Evolutionary conservation across 2,113 vertebrate species (phyloP).

Genomic region (Dolichallabes microphthalmus): DNA sequence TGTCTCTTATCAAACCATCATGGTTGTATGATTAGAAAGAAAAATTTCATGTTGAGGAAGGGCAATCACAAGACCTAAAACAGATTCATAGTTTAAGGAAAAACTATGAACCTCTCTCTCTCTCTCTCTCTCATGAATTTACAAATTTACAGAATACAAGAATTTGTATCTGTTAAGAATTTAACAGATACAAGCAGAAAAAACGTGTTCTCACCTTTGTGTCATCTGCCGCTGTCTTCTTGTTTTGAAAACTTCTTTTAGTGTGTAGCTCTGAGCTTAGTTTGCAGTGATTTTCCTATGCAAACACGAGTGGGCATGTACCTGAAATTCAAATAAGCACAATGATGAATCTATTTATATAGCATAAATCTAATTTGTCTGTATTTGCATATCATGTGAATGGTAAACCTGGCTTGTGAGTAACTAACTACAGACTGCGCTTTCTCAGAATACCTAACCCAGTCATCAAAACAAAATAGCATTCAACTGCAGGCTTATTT

Average conservation of each 20-base stretch:
- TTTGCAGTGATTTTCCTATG: slow-evolving; percentile 73
- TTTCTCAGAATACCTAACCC: slow-evolving; percentile 8
- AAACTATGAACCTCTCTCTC: not conserved
- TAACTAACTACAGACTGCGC: slow-evolving; percentile 10
- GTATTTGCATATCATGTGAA: slow-evolving; percentile 62
- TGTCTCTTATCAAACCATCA: slow-evolving; percentile 29
- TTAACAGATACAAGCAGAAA: slow-evolving; percentile 20
- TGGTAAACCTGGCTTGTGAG: slow-evolving; percentile 1
- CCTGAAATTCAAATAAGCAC: slow-evolving; percentile 65
- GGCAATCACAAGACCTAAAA: slow-evolving; percentile 56
- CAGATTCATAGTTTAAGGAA: slow-evolving; percentile 15
- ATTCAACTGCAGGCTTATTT: not conserved
- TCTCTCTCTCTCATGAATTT: not conserved
- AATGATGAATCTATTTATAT: slow-evolving; percentile 38
- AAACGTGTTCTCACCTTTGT: slow-evolving; percentile 41
- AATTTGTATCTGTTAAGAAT: too few relatives aligned
- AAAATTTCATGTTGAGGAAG: not conserved
- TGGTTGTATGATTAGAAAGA: slow-evolving; percentile 23
- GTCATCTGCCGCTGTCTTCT: slow-evolving; percentile 57
- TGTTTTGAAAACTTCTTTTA: slow-evolving; percentile 51
- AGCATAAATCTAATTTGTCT: slow-evolving; percentile 59
- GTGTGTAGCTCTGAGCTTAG: slow-evolving; percentile 51
- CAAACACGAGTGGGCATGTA: slow-evolving; percentile 63
- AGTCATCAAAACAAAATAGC: not conserved
- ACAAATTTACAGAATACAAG: too few relatives aligned